phyloP scores from a whole-genome alignment of 1,140 invertebrate species.

The Euschistus heros region DNA sequence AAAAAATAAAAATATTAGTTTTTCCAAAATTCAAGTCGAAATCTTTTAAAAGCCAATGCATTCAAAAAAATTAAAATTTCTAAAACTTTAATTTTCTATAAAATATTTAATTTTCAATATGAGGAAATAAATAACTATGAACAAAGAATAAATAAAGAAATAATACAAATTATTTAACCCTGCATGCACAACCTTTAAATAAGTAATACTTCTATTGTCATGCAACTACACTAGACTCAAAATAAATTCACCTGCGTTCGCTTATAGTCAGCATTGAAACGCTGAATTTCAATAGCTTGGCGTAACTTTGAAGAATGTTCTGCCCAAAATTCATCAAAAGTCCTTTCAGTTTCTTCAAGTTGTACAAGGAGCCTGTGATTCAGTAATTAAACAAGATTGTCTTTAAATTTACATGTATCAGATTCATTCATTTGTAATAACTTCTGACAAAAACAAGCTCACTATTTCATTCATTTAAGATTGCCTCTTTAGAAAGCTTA shows the following conservation, averaged over 20 bases:
- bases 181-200: too few species aligned
- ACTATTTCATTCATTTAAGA: too few species aligned
- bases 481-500: too few species aligned
- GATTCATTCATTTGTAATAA: too few species aligned
- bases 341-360: slow-evolving; percentile 86
- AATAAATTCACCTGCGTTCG: slow-evolving; percentile 49
- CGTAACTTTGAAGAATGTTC: slow-evolving; percentile 77
- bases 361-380: slow-evolving; percentile 71
- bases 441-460: too few species aligned
- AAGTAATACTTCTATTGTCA: too few species aligned
- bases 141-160: neutral
- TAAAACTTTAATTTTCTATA: neutral
- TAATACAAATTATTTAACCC: slow-evolving; percentile 3
- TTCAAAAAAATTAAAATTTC: neutral
- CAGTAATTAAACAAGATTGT: neutral
- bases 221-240: too few species aligned
- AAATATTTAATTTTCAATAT: too few species aligned
- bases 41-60: slow-evolving; percentile 28
- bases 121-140: too few species aligned
- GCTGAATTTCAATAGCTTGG: slow-evolving; percentile 76
- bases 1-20: slow-evolving; percentile 25
- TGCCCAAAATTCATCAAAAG: slow-evolving; percentile 88
- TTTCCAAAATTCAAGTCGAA: slow-evolving; percentile 34
- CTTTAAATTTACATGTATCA: too few species aligned
- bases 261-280: slow-evolving; percentile 81